A percentile compares a stretch with the other conserved stretches of the same genome.
These are phyloP conservation scores for Adela reaumurella DNA, from an alignment of 2,888 invertebrate genomes.

Conservation along the genomic window DNA sequence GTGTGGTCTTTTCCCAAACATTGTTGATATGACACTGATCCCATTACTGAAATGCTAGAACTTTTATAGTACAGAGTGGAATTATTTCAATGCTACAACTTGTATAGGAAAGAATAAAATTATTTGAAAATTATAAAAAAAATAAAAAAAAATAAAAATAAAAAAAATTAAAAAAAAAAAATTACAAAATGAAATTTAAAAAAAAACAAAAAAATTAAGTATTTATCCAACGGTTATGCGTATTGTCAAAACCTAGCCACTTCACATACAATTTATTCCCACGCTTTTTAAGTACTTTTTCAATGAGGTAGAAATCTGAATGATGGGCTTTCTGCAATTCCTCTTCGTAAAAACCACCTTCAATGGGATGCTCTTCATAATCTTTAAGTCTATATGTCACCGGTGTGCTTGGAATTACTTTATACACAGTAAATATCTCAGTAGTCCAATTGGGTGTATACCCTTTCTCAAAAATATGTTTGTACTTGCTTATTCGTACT, in stretches of 20 bases:
- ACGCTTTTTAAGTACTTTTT: conserved; percentile 17
- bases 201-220: background rate
- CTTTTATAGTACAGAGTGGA: too few relatives aligned
- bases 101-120: too few relatives aligned
- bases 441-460: conserved; percentile 19
- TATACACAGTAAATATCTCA: conserved; percentile 17
- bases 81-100: too few relatives aligned
- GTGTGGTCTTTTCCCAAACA: too few relatives aligned
- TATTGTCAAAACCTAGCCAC: conserved; percentile 17
- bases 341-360: conserved; percentile 18
- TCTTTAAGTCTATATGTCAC: conserved; percentile 16
- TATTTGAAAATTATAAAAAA: too few relatives aligned
- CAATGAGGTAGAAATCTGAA: conserved; percentile 18
- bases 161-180: too few relatives aligned
- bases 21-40: too few relatives aligned
- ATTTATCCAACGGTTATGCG: conserved; percentile 18
- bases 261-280: conserved; percentile 16
- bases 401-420: conserved; percentile 15
- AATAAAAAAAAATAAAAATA: too few relatives aligned
- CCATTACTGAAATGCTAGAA: too few relatives aligned
- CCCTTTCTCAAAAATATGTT: conserved; percentile 13
- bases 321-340: conserved; percentile 17
- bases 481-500: conserved; percentile 16
- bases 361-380: conserved; percentile 15
- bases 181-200: too few relatives aligned